Percentiles rank a stretch among this genome's conserved stretches.
Conservation (phyloP, 1,140 invertebrate species). For the Cephus cinctus region DNA sequence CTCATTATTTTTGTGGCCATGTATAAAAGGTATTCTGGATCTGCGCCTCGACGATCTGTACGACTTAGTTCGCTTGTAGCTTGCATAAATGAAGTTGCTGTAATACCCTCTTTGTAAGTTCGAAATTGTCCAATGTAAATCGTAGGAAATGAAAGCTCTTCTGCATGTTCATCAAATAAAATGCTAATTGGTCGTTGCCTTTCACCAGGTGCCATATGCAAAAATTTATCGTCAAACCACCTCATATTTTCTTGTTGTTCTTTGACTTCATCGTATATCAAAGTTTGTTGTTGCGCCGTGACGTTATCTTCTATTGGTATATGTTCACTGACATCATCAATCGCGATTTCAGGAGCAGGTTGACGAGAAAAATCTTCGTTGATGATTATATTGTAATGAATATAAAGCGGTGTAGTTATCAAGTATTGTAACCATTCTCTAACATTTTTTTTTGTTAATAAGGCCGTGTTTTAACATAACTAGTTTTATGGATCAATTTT, state of each 20-base stretch:
- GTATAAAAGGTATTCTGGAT: conserved; percentile 23
- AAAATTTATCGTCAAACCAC: conserved; percentile 29
- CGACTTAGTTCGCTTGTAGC: conserved; percentile 25
- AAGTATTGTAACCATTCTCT: conserved; percentile 23
- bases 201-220: conserved; percentile 31
- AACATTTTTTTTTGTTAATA: conserved; percentile 19
- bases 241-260: conserved; percentile 29
- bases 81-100: conserved; percentile 22
- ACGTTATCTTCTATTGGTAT: conserved; percentile 25
- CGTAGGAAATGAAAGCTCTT: conserved; percentile 41
- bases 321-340: conserved; percentile 27
- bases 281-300: conserved; percentile 17
- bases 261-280: conserved; percentile 7
- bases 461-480: conserved; percentile 16
- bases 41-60: conserved; percentile 19
- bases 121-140: conserved; percentile 39
- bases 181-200: conserved; percentile 18
- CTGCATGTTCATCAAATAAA: conserved; percentile 30
- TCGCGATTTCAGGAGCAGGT: neutral
- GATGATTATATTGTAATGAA: conserved; percentile 12
- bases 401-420: conserved; percentile 18
- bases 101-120: conserved; percentile 28
- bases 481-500: conserved; percentile 31
- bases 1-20: conserved; percentile 26
- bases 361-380: conserved; percentile 9